Evolutionary conservation across 2,888 invertebrate species (phyloP).

Genomic region (Xylocampa areola): DNA sequence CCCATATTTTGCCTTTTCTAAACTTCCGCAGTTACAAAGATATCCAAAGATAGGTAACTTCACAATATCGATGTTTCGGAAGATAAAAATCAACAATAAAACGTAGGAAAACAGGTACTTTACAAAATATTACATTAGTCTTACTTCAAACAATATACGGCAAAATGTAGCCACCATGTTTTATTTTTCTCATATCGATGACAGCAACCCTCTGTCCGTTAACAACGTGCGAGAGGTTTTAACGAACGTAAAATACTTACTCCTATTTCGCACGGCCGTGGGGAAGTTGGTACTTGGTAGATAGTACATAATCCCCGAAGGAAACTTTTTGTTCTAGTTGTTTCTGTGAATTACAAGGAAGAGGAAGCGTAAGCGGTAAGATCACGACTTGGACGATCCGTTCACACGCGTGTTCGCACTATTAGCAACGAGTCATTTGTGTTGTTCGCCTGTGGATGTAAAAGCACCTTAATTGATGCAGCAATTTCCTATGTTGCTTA

Average conservation of each 20-base stretch:
- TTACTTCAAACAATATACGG: no score
- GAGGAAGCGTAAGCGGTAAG: slow-evolving; percentile 74
- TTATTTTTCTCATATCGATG: neutral
- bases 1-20: no score
- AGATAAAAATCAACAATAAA: no score
- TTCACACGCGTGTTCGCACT: slow-evolving; percentile 73
- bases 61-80: no score
- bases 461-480: slow-evolving; percentile 57
- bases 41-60: no score
- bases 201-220: neutral
- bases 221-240: slow-evolving; percentile 6
- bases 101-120: no score
- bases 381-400: slow-evolving; percentile 67
- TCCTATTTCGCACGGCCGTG: slow-evolving; percentile 47
- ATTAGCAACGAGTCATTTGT: slow-evolving; percentile 73
- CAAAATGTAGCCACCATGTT: no score
- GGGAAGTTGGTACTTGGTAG: slow-evolving; percentile 1
- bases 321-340: slow-evolving; percentile 68
- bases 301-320: slow-evolving; percentile 55
- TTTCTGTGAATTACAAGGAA: slow-evolving; percentile 62
- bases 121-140: no score
- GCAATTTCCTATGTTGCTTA: slow-evolving; percentile 35
- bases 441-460: slow-evolving; percentile 38
- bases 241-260: slow-evolving; percentile 20
- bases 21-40: no score